phyloP scores from a whole-genome alignment of 2,797 vertebrate genomes.

The Pseudochirops corinnae region DNA sequence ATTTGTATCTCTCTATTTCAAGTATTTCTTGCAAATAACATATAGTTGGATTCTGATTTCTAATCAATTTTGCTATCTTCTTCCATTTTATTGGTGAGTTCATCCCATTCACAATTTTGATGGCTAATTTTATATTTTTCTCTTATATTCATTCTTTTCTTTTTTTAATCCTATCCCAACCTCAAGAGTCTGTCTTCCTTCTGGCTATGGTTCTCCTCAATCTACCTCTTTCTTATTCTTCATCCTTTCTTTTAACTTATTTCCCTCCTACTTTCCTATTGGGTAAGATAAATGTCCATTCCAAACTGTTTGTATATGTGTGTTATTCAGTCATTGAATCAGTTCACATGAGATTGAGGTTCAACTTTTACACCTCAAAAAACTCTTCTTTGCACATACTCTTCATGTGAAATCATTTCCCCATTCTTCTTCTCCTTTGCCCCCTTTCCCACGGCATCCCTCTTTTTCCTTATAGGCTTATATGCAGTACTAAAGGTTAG shows the following conservation, averaged over 20 bases:
- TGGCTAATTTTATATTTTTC: neutral
- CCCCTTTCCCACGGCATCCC: neutral
- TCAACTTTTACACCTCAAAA: neutral
- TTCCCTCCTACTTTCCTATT: neutral
- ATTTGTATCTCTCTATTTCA: neutral
- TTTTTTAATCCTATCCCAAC: neutral
- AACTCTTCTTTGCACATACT: neutral
- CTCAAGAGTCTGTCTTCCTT: neutral
- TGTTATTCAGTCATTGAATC: neutral
- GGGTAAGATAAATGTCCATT: neutral
- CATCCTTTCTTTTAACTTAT: neutral
- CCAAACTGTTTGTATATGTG: neutral
- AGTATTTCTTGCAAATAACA: neutral
- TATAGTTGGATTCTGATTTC: neutral
- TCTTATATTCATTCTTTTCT: neutral
- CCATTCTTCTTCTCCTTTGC: neutral
- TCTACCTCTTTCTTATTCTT: neutral
- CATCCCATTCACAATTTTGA: neutral
- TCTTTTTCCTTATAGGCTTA: neutral
- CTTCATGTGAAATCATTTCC: neutral
- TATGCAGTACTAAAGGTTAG: neutral
- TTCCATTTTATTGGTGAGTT: neutral
- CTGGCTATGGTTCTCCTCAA: neutral
- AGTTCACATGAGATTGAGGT: neutral
- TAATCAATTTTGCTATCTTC: neutral